Evolutionary conservation across 2,113 vertebrate species (phyloP).

Genomic region (Pedionomus torquatus): DNA sequence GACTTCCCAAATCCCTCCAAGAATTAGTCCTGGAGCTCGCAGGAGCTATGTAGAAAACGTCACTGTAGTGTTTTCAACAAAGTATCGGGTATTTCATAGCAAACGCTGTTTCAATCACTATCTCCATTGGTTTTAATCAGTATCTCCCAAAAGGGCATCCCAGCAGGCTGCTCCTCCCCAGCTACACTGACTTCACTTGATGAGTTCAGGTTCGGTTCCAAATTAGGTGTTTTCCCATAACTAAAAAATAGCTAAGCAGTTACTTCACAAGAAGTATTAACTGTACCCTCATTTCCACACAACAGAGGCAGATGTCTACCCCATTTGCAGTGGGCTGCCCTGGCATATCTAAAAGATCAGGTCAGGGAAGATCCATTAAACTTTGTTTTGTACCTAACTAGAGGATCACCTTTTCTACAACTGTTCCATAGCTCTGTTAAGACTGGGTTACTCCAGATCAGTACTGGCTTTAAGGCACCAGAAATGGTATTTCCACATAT

Average conservation of each 20-base stretch:
- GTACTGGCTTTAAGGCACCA: neutral
- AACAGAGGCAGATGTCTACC: neutral
- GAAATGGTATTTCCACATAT: neutral
- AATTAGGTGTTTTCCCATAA: neutral
- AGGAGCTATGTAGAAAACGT: neutral
- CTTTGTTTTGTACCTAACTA: neutral
- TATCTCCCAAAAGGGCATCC: neutral
- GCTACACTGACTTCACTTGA: neutral
- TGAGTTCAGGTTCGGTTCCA: neutral
- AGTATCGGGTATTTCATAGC: too few species aligned
- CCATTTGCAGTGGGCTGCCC: neutral
- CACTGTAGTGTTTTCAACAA: neutral
- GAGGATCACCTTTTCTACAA: neutral
- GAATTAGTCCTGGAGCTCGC: neutral
- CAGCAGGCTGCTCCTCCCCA: neutral
- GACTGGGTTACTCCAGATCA: neutral
- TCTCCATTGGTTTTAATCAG: neutral
- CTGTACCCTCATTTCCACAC: neutral
- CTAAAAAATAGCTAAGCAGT: neutral
- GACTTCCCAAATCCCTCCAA: neutral
- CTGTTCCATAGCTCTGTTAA: neutral
- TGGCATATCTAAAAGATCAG: neutral
- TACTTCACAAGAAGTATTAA: neutral
- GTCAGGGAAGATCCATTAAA: neutral
- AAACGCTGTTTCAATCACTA: neutral